These are phyloP conservation scores for Chelon labrosus DNA, from an alignment of 2,797 vertebrate species.

Conservation along the genomic window DNA sequence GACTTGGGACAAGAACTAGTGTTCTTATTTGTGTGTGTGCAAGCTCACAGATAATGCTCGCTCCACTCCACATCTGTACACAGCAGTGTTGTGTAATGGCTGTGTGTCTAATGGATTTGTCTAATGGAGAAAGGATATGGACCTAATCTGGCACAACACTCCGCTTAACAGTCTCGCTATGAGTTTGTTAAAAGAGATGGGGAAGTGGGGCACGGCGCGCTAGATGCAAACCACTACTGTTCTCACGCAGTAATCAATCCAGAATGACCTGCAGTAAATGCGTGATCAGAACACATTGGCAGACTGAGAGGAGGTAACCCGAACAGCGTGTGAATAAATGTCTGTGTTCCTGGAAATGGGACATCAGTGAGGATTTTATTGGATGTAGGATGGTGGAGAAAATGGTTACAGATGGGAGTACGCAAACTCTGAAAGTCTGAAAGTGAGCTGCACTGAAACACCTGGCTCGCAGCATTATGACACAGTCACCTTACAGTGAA, in stretches of 20 bases:
- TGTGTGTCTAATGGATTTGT: conserved; percentile 62
- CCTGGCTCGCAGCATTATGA: conserved; percentile 19
- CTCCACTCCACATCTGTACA: conserved; percentile 22
- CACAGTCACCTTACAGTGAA: neutral
- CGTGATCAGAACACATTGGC: conserved; percentile 40
- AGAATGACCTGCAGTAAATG: conserved; percentile 50
- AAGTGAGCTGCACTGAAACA: conserved; percentile 15
- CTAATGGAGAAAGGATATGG: conserved; percentile 66
- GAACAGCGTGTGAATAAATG: conserved; percentile 28
- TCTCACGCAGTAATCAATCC: conserved; percentile 26
- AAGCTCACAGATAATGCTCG: conserved; percentile 8
- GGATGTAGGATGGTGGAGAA: conserved; percentile 42
- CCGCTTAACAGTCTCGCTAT: conserved; percentile 34
- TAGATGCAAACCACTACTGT: conserved; percentile 45
- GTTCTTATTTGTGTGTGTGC: conserved; percentile 21
- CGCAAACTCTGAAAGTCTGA: neutral
- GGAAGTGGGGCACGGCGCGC: conserved; percentile 5
- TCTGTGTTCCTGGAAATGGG: conserved; percentile 49
- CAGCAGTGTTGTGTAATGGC: conserved; percentile 18
- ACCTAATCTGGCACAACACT: conserved; percentile 47
- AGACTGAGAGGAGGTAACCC: conserved; percentile 45
- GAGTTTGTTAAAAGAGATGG: conserved; percentile 38
- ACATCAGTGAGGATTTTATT: conserved; percentile 58
- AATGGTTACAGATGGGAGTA: conserved; percentile 45
- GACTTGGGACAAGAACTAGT: neutral